Evolutionary conservation across 2,113 vertebrate species (phyloP).

Genomic region (Chaetorhynchus papuensis): DNA sequence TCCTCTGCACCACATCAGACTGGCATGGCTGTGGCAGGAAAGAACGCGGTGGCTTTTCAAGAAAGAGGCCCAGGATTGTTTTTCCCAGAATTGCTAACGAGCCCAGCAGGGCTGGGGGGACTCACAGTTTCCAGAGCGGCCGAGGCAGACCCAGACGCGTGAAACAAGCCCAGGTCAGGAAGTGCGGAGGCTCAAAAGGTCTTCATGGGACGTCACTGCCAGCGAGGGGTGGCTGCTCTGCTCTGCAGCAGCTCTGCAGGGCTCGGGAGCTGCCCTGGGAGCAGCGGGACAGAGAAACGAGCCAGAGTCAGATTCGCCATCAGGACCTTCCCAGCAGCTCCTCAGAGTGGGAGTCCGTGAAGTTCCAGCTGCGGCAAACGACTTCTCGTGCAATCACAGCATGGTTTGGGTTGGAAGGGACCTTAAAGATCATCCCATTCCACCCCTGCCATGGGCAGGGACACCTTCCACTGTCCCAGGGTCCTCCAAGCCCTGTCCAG

Average conservation of each 20-base stretch:
- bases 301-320: accelerated
- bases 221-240: not conserved
- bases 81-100: not conserved
- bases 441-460: not conserved
- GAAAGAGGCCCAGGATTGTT: not conserved
- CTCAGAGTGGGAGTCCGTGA: not conserved
- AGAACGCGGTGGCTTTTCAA: not conserved
- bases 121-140: slow-evolving; percentile 3
- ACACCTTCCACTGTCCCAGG: not conserved
- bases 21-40: not conserved
- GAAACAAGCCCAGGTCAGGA: slow-evolving; percentile 27
- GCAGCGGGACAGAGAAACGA: not conserved
- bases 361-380: not conserved
- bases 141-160: not conserved
- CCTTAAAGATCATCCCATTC: accelerated
- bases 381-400: accelerated
- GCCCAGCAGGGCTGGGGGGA: not conserved
- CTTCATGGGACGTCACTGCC: not conserved
- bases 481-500: accelerated
- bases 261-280: not conserved
- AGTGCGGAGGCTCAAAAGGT: not conserved
- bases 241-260: not conserved
- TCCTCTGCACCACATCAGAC: not conserved
- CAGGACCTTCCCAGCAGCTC: not conserved
- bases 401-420: not conserved